Evolutionary conservation across 92 coral and sea anemone genomes (phyloP).

Genomic region (Palythoa grandis): DNA sequence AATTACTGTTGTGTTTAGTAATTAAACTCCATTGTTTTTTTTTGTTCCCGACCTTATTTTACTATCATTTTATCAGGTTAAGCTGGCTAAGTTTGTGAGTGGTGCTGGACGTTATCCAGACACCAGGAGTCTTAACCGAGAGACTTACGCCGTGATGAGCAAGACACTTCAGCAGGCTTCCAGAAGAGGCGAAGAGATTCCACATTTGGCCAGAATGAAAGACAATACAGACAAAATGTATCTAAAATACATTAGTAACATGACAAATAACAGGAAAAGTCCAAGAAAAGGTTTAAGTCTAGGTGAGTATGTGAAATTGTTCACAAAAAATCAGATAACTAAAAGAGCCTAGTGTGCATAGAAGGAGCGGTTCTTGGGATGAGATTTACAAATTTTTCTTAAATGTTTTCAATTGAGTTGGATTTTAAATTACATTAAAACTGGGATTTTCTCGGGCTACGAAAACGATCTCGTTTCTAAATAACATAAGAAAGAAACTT

Average conservation of each 20-base stretch:
- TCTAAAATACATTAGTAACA: slow-evolving; percentile 69
- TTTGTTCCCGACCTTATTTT: neutral
- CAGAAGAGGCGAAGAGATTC: slow-evolving; percentile 48
- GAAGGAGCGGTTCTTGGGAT: no score
- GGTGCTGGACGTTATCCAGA: neutral
- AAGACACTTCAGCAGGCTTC: slow-evolving; percentile 67
- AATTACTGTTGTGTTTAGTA: no score
- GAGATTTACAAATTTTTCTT: no score
- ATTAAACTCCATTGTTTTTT: neutral
- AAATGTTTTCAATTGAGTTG: no score
- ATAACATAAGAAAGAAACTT: no score
- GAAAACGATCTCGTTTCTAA: no score
- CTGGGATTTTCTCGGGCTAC: no score
- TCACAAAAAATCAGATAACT: no score
- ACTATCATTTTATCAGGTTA: neutral
- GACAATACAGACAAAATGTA: slow-evolving; percentile 69
- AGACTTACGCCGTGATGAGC: slow-evolving; percentile 76
- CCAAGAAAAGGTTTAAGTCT: neutral
- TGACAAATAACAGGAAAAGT: slow-evolving; percentile 40
- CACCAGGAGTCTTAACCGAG: slow-evolving; percentile 59
- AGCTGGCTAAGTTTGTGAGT: slow-evolving; percentile 36
- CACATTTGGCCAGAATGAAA: slow-evolving; percentile 60
- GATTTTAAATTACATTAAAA: no score
- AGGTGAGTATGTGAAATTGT: neutral
- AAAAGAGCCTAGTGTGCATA: no score